These are phyloP conservation scores for Catocala fraxini DNA, from an alignment of 2,888 invertebrate genomes.

Conservation along the genomic window DNA sequence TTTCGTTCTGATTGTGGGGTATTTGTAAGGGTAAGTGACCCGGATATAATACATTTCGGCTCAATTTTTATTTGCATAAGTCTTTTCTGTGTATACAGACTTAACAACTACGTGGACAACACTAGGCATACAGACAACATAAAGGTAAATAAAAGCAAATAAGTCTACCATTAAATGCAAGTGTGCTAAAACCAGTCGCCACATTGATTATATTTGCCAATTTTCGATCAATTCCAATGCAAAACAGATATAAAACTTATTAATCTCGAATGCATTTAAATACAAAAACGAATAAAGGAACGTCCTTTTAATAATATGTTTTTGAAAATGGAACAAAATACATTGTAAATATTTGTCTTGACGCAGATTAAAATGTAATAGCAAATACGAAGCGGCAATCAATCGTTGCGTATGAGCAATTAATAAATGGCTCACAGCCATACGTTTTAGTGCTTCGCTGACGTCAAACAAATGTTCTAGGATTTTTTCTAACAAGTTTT, in stretches of 20 bases:
- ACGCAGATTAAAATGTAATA: conserved; percentile 53
- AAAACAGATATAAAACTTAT: no score
- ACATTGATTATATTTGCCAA: no score
- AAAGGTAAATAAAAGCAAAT: no score
- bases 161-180: no score
- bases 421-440: conserved; percentile 66
- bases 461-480: conserved; percentile 68
- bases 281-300: conserved; percentile 8
- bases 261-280: not conserved
- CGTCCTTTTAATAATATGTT: not conserved
- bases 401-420: conserved; percentile 72
- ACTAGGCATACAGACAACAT: no score
- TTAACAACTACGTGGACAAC: no score
- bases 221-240: no score
- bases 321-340: conserved; percentile 33
- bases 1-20: not conserved
- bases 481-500: conserved; percentile 56
- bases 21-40: conserved; percentile 9
- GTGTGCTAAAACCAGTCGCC: no score
- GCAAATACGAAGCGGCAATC: conserved; percentile 66
- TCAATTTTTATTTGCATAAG: not conserved
- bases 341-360: conserved; percentile 42
- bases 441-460: conserved; percentile 72
- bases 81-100: not conserved
- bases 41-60: not conserved